These are phyloP conservation scores for Myopa tessellatipennis DNA, from an alignment of 2,888 invertebrate species.

Conservation along the genomic window DNA sequence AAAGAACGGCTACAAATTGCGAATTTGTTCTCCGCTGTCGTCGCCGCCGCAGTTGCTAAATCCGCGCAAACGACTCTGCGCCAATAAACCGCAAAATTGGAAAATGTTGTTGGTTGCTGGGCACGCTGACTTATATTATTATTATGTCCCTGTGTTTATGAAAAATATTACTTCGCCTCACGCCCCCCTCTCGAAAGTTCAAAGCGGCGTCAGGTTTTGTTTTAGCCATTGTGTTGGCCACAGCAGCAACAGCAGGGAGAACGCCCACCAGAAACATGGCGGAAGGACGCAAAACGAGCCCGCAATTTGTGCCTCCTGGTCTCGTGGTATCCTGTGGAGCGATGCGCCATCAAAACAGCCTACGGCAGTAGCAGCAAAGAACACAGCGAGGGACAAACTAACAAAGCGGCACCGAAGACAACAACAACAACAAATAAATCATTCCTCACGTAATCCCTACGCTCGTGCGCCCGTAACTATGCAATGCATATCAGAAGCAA, in stretches of 20 bases:
- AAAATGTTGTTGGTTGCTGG: no score
- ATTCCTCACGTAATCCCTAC: constrained; percentile 15
- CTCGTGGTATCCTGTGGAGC: background rate
- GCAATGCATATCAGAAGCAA: background rate
- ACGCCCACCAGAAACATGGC: background rate
- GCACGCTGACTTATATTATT: no score
- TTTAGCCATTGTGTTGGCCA: no score
- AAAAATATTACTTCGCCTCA: background rate
- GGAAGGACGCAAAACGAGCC: background rate
- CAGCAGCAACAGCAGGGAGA: background rate
- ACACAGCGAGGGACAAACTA: background rate
- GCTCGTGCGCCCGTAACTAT: background rate
- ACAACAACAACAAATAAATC: constrained; percentile 19
- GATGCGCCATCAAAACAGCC: background rate
- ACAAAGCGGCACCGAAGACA: constrained; percentile 2
- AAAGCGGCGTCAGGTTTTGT: no score
- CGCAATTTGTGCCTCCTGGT: background rate
- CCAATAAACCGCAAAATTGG: background rate
- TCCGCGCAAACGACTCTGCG: background rate
- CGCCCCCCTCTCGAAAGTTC: background rate
- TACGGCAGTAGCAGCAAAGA: background rate
- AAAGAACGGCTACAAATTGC: background rate
- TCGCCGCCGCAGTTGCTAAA: background rate
- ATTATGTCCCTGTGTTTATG: background rate
- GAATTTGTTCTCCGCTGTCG: background rate